These are phyloP conservation scores for Berghia stephanieae DNA, from an alignment of 1,140 invertebrate species.

Conservation along the genomic window DNA sequence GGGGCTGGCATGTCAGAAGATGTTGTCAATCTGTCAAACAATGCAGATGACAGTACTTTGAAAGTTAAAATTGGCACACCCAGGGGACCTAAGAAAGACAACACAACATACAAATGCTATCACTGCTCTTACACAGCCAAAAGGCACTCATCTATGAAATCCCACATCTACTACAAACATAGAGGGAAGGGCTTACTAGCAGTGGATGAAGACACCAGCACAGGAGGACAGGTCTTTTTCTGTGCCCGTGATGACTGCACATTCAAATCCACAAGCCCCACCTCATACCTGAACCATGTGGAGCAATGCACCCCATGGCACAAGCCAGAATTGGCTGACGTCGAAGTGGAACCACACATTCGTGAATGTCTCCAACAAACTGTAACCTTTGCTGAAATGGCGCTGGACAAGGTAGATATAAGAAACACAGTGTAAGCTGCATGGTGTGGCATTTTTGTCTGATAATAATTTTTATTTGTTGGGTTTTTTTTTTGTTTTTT, in stretches of 20 bases:
- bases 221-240: conserved; percentile 50
- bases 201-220: conserved; percentile 48
- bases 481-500: too few species aligned
- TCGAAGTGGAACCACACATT: conserved; percentile 39
- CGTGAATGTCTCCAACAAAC: conserved; percentile 52
- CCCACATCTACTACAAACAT: conserved; percentile 46
- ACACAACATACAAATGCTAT: conserved; percentile 48
- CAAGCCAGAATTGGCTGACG: conserved; percentile 35
- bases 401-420: conserved; percentile 21
- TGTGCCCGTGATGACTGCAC: conserved; percentile 53
- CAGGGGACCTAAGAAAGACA: conserved; percentile 12
- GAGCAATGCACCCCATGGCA: conserved; percentile 54
- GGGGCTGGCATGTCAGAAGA: conserved; percentile 34
- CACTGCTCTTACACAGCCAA: conserved; percentile 52
- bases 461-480: too few species aligned
- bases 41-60: conserved; percentile 34
- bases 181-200: conserved; percentile 48
- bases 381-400: conserved; percentile 41
- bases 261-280: conserved; percentile 50
- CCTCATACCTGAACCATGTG: conserved; percentile 48
- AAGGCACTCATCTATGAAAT: conserved; percentile 30
- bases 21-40: conserved; percentile 38
- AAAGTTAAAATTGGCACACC: conserved; percentile 16
- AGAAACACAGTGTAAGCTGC: too few species aligned
- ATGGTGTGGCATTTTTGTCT: too few species aligned